A percentile compares a stretch with the other conserved stretches of the same genome.
phyloP scores from a whole-genome alignment of 2,888 invertebrate species.

The Odontocolon sp. region DNA sequence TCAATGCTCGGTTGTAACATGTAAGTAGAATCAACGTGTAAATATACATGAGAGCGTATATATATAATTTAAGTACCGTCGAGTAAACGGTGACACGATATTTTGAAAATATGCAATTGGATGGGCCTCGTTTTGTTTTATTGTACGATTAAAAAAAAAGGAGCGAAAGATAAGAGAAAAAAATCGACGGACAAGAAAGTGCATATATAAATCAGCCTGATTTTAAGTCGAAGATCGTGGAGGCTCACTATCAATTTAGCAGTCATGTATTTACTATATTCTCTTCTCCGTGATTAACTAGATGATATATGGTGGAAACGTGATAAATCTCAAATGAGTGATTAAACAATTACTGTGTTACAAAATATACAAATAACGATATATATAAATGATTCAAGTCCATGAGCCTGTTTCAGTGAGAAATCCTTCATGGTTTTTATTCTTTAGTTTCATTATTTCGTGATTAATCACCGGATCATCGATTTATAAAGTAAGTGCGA shows the following conservation, averaged over 20 bases:
- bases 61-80: constrained; percentile 57
- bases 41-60: constrained; percentile 67
- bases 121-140: constrained; percentile 19
- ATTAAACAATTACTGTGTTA: constrained; percentile 53
- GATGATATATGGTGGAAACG: constrained; percentile 49
- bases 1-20: constrained; percentile 69
- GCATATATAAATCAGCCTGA: constrained; percentile 16
- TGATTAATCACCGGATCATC: too few species aligned
- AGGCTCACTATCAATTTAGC: constrained; percentile 38
- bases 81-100: constrained; percentile 59
- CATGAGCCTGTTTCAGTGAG: constrained; percentile 21
- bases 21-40: constrained; percentile 68
- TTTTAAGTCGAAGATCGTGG: constrained; percentile 2
- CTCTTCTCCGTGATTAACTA: constrained; percentile 54
- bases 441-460: neutral
- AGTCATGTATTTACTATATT: constrained; percentile 49
- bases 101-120: constrained; percentile 58
- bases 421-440: neutral
- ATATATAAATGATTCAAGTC: constrained; percentile 29
- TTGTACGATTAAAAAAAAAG: constrained; percentile 14
- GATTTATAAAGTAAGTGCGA: neutral
- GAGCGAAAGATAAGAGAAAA: neutral
- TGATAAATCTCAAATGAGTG: constrained; percentile 44
- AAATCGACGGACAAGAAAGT: neutral
- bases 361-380: constrained; percentile 51